phyloP scores from a whole-genome alignment of 1,140 invertebrate species.

The Drosophila ercepeae region DNA sequence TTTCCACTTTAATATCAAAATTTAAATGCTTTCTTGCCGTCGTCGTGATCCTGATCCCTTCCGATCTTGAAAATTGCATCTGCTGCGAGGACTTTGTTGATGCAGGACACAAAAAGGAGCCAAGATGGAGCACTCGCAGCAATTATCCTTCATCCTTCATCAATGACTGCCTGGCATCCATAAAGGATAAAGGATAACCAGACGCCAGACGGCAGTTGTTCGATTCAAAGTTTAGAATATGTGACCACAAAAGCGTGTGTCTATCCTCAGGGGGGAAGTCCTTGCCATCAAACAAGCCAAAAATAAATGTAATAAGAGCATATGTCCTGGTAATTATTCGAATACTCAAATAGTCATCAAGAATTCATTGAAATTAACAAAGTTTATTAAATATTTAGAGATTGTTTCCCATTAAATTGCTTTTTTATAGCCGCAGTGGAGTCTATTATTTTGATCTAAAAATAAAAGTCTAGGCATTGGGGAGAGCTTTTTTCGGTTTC shows the following conservation, averaged over 20 bases:
- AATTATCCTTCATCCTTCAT: conserved; percentile 70
- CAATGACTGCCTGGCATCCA: conserved; percentile 21
- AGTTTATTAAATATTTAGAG: too few relatives aligned
- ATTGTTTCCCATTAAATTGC: too few relatives aligned
- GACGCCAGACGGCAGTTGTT: conserved; percentile 54
- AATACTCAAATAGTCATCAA: too few relatives aligned
- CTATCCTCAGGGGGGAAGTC: conserved; percentile 1
- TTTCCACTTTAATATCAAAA: conserved; percentile 82
- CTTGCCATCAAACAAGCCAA: too few relatives aligned
- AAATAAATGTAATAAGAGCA: too few relatives aligned
- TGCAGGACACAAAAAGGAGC: conserved; percentile 36
- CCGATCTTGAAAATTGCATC: conserved; percentile 76
- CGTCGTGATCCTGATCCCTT: conserved; percentile 60
- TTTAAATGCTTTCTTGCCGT: conserved; percentile 70
- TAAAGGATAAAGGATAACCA: conserved; percentile 41
- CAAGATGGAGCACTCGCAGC: conserved; percentile 36
- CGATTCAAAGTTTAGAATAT: conserved; percentile 27
- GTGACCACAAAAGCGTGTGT: conserved; percentile 35
- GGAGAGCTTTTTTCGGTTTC: too few relatives aligned
- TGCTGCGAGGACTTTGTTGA: conserved; percentile 50
- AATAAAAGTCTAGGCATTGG: too few relatives aligned
- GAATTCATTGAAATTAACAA: too few relatives aligned
- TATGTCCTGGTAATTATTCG: too few relatives aligned
- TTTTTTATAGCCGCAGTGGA: too few relatives aligned
- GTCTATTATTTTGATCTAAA: too few relatives aligned